These are phyloP conservation scores for Chrysopa pallens DNA, from an alignment of 1,140 invertebrate species.

Conservation along the genomic window DNA sequence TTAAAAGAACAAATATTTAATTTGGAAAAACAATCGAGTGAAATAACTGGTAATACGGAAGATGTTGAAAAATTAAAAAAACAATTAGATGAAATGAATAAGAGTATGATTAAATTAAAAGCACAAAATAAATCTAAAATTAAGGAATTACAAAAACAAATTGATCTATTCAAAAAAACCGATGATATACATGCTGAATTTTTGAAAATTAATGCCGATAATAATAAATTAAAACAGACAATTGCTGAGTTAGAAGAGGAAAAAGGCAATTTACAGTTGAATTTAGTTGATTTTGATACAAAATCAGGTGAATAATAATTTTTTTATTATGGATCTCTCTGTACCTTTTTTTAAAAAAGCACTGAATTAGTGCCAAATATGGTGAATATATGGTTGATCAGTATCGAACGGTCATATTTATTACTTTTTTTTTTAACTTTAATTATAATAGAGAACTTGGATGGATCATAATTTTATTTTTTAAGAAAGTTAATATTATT, in stretches of 20 bases:
- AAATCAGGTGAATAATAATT: conserved; percentile 40
- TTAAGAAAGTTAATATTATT: no score
- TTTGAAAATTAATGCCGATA: conserved; percentile 33
- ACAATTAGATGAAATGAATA: conserved; percentile 55
- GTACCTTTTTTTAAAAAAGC: no score
- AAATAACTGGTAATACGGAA: conserved; percentile 6
- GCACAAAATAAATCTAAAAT: conserved; percentile 60
- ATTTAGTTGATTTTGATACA: conserved; percentile 65
- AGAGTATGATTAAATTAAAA: conserved; percentile 70
- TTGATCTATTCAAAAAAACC: conserved; percentile 55
- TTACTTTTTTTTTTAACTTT: no score
- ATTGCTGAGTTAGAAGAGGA: conserved; percentile 75
- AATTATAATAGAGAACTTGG: no score
- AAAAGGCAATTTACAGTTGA: conserved; percentile 72
- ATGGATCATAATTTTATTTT: no score
- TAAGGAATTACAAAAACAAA: conserved; percentile 65
- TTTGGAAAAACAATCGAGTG: background rate
- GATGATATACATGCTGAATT: conserved; percentile 51
- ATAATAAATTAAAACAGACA: conserved; percentile 49
- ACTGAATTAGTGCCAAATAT: no score
- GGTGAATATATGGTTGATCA: no score
- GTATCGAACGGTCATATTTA: no score
- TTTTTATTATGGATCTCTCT: no score
- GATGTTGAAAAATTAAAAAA: conserved; percentile 39
- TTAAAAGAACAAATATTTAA: conserved; percentile 14